A percentile compares a stretch with the other conserved stretches of the same genome.
phyloP scores from a whole-genome alignment of 2,888 invertebrate genomes.

The Drosophila trichaetosa region DNA sequence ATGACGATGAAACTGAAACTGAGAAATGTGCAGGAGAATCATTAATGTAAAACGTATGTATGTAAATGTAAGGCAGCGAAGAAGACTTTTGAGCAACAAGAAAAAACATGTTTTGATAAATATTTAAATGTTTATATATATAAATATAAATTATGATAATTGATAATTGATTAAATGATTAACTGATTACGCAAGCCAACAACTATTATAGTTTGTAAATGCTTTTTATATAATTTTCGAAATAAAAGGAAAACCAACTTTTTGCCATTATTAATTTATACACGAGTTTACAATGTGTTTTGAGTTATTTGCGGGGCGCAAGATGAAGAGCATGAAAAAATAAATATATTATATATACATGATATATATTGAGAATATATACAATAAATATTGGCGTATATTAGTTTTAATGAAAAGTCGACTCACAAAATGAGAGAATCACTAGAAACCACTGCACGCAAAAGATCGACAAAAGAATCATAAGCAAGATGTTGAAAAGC shows the following conservation, averaged over 20 bases:
- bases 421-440: constrained; percentile 39
- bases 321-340: constrained; percentile 44
- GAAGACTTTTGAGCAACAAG: constrained; percentile 82
- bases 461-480: constrained; percentile 47
- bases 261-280: constrained; percentile 78
- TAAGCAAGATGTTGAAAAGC: constrained; percentile 6
- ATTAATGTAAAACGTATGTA: constrained; percentile 70
- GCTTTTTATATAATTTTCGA: constrained; percentile 79
- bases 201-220: constrained; percentile 81
- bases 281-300: constrained; percentile 60
- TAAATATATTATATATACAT: constrained; percentile 37
- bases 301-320: constrained; percentile 60
- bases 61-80: constrained; percentile 75
- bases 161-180: constrained; percentile 69
- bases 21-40: constrained; percentile 60
- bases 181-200: constrained; percentile 77
- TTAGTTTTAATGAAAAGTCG: constrained; percentile 50
- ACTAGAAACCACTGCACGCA: constrained; percentile 51
- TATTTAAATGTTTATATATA: constrained; percentile 78
- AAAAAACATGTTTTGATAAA: constrained; percentile 82
- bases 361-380: constrained; percentile 59
- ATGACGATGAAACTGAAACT: constrained; percentile 30
- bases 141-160: constrained; percentile 57
- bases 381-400: constrained; percentile 75
- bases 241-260: constrained; percentile 69